Conservation (phyloP, 2,888 invertebrate species). For the Platycnemis pennipes region DNA sequence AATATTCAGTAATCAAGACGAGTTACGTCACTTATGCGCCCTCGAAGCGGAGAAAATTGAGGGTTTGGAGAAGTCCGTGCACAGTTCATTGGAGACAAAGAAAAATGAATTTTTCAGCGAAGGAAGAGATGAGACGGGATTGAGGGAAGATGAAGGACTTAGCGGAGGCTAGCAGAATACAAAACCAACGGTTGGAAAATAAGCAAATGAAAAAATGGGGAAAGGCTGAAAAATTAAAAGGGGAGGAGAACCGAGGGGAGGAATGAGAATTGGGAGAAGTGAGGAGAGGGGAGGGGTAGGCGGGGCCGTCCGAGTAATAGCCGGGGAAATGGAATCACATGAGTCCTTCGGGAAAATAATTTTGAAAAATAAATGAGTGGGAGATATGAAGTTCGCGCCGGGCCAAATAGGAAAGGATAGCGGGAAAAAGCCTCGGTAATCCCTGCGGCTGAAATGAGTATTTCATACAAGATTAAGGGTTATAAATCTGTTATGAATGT, state of each 20-base stretch:
- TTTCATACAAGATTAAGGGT: background rate
- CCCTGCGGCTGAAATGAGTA: background rate
- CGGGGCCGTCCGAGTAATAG: background rate
- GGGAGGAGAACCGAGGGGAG: background rate
- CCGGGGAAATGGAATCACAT: slow-evolving; percentile 32
- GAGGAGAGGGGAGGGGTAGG: background rate
- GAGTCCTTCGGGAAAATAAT: slow-evolving; percentile 28
- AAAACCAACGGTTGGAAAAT: slow-evolving; percentile 13
- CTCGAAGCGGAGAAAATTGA: background rate
- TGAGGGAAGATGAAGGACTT: slow-evolving; percentile 1
- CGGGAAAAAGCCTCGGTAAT: background rate
- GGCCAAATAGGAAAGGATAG: background rate
- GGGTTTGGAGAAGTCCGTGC: background rate
- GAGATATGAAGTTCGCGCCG: background rate
- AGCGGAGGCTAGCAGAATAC: background rate
- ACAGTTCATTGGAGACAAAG: background rate
- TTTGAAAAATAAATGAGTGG: slow-evolving; percentile 29
- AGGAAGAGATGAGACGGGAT: background rate
- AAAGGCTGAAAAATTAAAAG: background rate
- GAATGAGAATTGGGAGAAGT: background rate
- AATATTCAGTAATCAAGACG: background rate
- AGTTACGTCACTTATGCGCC: background rate
- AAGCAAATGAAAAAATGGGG: slow-evolving; percentile 5
- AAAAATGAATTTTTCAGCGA: slow-evolving; percentile 7
- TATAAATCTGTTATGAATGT: slow-evolving; percentile 1